Evolutionary conservation across 2,797 vertebrate species (phyloP).

Genomic region (Mareca strepera): DNA sequence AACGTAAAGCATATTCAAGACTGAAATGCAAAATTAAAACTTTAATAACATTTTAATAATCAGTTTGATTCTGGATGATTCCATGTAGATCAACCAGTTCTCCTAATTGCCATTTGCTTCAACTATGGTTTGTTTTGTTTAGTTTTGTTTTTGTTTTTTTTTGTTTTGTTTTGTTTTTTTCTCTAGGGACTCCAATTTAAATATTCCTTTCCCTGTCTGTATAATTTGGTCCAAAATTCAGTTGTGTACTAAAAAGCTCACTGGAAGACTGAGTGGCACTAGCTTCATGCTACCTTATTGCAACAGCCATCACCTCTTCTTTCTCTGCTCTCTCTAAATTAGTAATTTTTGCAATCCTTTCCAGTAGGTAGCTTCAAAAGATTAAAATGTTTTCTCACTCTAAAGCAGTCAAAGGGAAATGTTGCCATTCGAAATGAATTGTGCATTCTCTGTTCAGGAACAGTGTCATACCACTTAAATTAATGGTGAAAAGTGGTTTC

Average conservation of each 20-base stretch:
- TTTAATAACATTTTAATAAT: background rate
- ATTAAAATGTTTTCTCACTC: background rate
- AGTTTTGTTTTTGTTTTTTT: background rate
- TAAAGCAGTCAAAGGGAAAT: background rate
- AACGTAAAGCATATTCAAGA: background rate
- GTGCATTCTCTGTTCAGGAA: background rate
- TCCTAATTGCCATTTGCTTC: background rate
- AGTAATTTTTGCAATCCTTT: constrained; percentile 1
- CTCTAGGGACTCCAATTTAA: background rate
- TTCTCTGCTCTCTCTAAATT: background rate
- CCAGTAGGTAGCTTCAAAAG: background rate
- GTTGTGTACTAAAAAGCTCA: background rate
- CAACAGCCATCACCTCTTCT: background rate
- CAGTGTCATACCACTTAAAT: background rate
- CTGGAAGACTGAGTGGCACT: background rate
- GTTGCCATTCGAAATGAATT: background rate
- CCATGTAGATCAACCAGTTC: background rate
- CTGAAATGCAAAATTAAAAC: background rate
- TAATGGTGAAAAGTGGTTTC: background rate
- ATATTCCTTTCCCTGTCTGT: background rate
- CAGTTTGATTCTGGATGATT: background rate
- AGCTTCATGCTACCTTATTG: background rate
- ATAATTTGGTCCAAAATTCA: background rate
- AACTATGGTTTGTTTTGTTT: background rate
- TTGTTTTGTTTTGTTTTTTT: background rate